A percentile compares a stretch with the other conserved stretches of the same genome.
Conservation (phyloP, 1,140 invertebrate species). For the Galleria mellonella region DNA sequence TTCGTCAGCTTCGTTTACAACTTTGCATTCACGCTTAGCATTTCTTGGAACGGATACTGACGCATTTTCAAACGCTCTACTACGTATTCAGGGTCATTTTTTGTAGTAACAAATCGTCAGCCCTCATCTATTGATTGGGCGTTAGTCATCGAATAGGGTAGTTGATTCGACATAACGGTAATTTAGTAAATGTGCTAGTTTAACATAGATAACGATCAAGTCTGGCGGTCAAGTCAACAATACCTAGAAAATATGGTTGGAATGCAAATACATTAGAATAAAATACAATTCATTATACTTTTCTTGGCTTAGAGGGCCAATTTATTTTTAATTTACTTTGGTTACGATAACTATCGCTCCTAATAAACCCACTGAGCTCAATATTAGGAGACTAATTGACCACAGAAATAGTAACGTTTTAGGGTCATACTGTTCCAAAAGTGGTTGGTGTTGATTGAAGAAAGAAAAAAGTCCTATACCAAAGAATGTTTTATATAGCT, state of each 20-base stretch:
- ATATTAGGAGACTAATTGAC: too few relatives aligned
- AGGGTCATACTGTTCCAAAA: too few relatives aligned
- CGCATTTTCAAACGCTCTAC: not conserved
- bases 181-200: slow-evolving; percentile 7
- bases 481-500: too few relatives aligned
- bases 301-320: too few relatives aligned
- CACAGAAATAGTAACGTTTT: too few relatives aligned
- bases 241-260: too few relatives aligned
- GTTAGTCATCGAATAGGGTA: slow-evolving; percentile 15
- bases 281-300: not conserved
- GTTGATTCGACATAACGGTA: slow-evolving; percentile 8
- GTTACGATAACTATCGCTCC: too few relatives aligned
- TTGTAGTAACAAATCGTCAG: not conserved
- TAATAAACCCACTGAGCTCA: too few relatives aligned
- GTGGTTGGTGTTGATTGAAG: too few relatives aligned
- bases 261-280: not conserved
- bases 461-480: too few relatives aligned
- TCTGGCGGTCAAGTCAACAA: slow-evolving; percentile 1
- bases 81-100: slow-evolving; percentile 6
- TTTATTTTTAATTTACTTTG: too few relatives aligned
- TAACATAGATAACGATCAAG: slow-evolving; percentile 19
- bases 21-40: not conserved
- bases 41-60: not conserved
- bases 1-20: too few relatives aligned
- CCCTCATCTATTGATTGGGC: slow-evolving; percentile 14